A percentile compares a stretch with the other conserved stretches of the same genome.
These are phyloP conservation scores for Scaptomyza pallida DNA, from an alignment of 1,140 invertebrate species.

Conservation along the genomic window DNA sequence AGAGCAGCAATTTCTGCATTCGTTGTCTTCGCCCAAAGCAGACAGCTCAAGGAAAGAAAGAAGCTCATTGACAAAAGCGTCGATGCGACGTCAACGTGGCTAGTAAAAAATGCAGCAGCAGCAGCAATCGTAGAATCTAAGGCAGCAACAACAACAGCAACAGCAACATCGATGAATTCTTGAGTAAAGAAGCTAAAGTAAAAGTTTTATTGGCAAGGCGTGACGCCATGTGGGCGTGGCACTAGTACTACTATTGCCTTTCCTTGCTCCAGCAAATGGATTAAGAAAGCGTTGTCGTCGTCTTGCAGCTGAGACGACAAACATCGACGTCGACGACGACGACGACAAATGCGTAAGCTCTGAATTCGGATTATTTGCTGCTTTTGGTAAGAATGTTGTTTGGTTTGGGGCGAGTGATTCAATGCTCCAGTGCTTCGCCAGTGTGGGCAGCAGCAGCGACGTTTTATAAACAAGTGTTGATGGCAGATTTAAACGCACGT, in stretches of 20 bases:
- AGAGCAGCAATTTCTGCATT: neutral
- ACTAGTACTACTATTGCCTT: conserved; percentile 27
- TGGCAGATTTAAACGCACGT: conserved; percentile 56
- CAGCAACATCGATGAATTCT: conserved; percentile 17
- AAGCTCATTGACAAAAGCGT: conserved; percentile 44
- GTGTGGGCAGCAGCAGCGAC: neutral
- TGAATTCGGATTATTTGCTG: conserved; percentile 33
- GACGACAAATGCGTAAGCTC: conserved; percentile 63
- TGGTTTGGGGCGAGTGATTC: neutral
- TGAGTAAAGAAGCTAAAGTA: conserved; percentile 29
- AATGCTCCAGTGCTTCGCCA: too few species aligned
- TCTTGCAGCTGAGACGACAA: conserved; percentile 20
- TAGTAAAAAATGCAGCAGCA: conserved; percentile 27
- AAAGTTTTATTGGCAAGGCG: conserved; percentile 69
- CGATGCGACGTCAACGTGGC: conserved; percentile 12
- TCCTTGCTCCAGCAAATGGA: conserved; percentile 50
- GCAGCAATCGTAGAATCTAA: conserved; percentile 25
- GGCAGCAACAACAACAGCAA: conserved; percentile 17
- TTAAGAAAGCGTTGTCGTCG: conserved; percentile 50
- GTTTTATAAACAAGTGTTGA: conserved; percentile 73
- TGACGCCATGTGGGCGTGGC: conserved; percentile 52
- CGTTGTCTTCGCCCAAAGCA: conserved; percentile 6
- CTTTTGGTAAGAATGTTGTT: conserved; percentile 13
- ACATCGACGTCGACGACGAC: too few species aligned
- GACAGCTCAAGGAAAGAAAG: conserved; percentile 37